Conservation (phyloP, 2,797 vertebrate genomes). For the Okamejei kenojei region DNA sequence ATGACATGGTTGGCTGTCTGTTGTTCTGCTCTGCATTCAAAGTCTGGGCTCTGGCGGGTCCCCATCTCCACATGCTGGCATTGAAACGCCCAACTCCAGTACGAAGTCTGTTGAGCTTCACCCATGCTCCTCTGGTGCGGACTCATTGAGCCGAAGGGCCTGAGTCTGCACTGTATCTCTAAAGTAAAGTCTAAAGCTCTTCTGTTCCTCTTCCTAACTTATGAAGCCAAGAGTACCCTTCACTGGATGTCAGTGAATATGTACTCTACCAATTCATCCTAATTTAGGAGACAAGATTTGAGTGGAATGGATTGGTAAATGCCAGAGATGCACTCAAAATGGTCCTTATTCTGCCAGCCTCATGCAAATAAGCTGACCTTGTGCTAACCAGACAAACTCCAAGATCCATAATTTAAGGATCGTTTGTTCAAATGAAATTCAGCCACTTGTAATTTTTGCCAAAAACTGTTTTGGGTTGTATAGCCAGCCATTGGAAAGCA, state of each 20-base stretch:
- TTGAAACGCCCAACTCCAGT: too few species aligned
- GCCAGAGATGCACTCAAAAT: background rate
- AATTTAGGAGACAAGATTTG: background rate
- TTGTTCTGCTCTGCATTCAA: too few species aligned
- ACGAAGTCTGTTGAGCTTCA: too few species aligned
- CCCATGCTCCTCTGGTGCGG: too few species aligned
- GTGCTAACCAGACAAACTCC: background rate
- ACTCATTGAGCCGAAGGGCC: too few species aligned
- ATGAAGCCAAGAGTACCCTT: background rate
- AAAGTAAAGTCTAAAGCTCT: background rate
- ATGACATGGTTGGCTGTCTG: too few species aligned
- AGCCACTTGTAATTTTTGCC: background rate
- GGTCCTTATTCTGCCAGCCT: background rate
- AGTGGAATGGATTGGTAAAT: background rate
- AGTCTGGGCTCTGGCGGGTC: too few species aligned
- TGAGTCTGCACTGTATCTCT: too few species aligned
- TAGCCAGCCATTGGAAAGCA: too few species aligned
- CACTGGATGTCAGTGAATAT: background rate
- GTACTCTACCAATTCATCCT: background rate
- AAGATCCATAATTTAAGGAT: background rate
- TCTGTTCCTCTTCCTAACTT: background rate
- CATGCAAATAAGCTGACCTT: background rate
- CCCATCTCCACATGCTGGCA: too few species aligned
- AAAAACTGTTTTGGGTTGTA: background rate
- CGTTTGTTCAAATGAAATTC: background rate